Conservation (phyloP, 2,113 vertebrate species). For the Rhadina sibilatrix region DNA sequence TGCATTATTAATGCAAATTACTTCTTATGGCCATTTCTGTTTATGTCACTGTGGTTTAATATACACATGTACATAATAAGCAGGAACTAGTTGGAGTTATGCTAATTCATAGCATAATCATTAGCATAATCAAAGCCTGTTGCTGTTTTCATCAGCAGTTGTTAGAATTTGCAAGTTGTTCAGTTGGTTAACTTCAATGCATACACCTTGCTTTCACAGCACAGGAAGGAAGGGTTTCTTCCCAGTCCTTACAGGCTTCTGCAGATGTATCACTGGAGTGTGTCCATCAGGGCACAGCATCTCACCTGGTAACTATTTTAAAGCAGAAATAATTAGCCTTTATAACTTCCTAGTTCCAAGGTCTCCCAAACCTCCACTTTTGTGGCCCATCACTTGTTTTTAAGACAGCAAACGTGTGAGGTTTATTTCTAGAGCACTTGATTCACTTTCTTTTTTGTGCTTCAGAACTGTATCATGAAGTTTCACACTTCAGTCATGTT, state of each 20-base stretch:
- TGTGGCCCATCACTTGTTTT: not conserved
- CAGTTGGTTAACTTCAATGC: not conserved
- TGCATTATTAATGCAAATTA: not conserved
- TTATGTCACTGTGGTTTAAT: constrained; percentile 29
- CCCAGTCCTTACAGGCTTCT: not conserved
- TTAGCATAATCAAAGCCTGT: not conserved
- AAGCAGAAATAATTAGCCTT: not conserved
- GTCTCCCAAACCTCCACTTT: constrained; percentile 1
- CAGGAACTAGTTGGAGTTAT: not conserved
- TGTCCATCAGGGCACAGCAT: not conserved
- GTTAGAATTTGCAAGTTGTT: constrained; percentile 5
- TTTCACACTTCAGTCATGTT: constrained; percentile 5
- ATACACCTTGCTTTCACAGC: not conserved
- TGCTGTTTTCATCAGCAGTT: not conserved
- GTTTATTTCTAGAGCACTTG: constrained; percentile 54
- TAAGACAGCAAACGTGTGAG: not conserved
- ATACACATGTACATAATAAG: not conserved
- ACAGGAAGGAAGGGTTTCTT: not conserved
- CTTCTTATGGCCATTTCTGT: not conserved
- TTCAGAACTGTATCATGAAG: constrained; percentile 44
- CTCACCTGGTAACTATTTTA: not conserved
- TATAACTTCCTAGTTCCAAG: not conserved
- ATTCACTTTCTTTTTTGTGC: constrained; percentile 48
- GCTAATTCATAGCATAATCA: not conserved
- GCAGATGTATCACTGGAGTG: not conserved